Conservation (phyloP, 2,888 invertebrate species). For the Ceraclea dissimilis region DNA sequence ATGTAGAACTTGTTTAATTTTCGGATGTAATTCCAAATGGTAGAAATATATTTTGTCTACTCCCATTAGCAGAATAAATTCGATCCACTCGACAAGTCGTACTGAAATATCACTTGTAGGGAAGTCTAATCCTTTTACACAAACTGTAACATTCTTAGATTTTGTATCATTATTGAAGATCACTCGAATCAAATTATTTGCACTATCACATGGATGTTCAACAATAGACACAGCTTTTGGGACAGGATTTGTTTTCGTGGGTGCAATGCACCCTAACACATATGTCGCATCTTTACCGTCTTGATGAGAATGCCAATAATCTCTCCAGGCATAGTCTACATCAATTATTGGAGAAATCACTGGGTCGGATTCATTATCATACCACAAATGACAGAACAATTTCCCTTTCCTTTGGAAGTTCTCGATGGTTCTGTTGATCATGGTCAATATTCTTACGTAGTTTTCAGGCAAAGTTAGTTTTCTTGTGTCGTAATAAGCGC, state of each 20-base stretch:
- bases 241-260: constrained; percentile 54
- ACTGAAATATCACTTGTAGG: constrained; percentile 85
- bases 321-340: constrained; percentile 90
- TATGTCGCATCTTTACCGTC: constrained; percentile 87
- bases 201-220: constrained; percentile 75
- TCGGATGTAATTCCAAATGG: constrained; percentile 80
- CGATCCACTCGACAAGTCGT: constrained; percentile 90
- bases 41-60: constrained; percentile 90
- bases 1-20: constrained; percentile 74
- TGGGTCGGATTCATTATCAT: constrained; percentile 73
- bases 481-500: constrained; percentile 56
- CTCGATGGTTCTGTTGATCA: constrained; percentile 85
- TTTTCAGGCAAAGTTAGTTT: constrained; percentile 73
- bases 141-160: constrained; percentile 80
- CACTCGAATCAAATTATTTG: constrained; percentile 76
- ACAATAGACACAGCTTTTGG: constrained; percentile 63
- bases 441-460: constrained; percentile 67
- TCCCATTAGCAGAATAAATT: constrained; percentile 74
- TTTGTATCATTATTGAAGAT: constrained; percentile 66
- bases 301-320: constrained; percentile 89
- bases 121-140: constrained; percentile 91
- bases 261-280: constrained; percentile 79
- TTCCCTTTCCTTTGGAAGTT: constrained; percentile 43
- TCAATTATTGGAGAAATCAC: constrained; percentile 74
- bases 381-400: constrained; percentile 86